phyloP scores from a whole-genome alignment of 2,888 invertebrate genomes.

The Drosophila picticornis region DNA sequence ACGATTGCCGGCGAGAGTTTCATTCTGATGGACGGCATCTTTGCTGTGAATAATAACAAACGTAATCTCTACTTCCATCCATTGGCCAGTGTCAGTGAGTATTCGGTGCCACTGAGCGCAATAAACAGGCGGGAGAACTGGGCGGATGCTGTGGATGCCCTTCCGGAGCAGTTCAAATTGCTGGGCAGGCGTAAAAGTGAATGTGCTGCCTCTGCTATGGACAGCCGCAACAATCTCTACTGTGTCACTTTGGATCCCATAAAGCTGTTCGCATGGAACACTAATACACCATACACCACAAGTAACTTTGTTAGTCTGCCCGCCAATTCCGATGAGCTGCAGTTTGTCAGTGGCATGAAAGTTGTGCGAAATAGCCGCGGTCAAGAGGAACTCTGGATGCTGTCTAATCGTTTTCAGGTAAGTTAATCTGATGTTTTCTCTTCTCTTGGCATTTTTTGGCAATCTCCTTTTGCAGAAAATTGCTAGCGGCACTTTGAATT shows the following conservation, averaged over 20 bases:
- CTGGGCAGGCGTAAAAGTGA: constrained; percentile 88
- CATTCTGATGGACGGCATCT: constrained; percentile 89
- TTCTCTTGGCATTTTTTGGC: background rate
- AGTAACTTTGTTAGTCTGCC: constrained; percentile 87
- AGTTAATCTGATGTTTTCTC: background rate
- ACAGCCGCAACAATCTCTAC: constrained; percentile 77
- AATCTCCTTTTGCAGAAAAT: constrained; percentile 85
- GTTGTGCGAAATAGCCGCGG: constrained; percentile 87
- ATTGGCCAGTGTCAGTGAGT: constrained; percentile 88
- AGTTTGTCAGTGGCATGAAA: constrained; percentile 91
- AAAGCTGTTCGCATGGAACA: constrained; percentile 91
- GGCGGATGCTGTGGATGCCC: constrained; percentile 83
- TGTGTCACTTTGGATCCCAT: constrained; percentile 90
- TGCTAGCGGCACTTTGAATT: constrained; percentile 87
- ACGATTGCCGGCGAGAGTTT: constrained; percentile 87
- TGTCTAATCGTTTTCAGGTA: constrained; percentile 89
- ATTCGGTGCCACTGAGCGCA: constrained; percentile 87
- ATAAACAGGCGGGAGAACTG: constrained; percentile 86
- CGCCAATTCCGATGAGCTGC: constrained; percentile 87
- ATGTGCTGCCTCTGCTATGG: constrained; percentile 90
- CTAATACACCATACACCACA: constrained; percentile 87
- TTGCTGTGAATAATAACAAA: constrained; percentile 86
- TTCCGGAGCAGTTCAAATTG: constrained; percentile 86
- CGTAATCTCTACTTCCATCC: constrained; percentile 88
- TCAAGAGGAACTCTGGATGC: constrained; percentile 89